Percentiles rank a stretch among this genome's conserved stretches.
Conservation (phyloP, 2,797 vertebrate genomes). For the Decapterus maruadsi region DNA sequence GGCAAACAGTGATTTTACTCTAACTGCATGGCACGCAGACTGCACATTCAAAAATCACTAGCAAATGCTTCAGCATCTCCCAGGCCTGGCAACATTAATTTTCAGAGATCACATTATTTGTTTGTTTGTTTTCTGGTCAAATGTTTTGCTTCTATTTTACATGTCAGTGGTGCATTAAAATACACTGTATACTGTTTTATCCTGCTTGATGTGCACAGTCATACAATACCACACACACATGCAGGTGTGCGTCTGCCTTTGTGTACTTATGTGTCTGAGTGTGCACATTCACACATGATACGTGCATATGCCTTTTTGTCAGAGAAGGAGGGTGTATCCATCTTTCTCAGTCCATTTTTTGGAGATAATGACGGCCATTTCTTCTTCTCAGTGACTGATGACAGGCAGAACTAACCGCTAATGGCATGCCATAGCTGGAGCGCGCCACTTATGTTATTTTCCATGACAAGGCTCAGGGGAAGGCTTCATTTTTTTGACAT, state of each 20-base stretch:
- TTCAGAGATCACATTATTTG: background rate
- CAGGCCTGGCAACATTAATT: slow-evolving; percentile 4
- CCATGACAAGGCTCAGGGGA: slow-evolving; percentile 98
- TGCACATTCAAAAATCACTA: background rate
- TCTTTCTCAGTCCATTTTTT: slow-evolving; percentile 82
- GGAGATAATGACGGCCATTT: slow-evolving; percentile 96
- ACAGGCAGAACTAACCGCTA: slow-evolving; percentile 97
- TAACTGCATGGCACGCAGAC: slow-evolving; percentile 12
- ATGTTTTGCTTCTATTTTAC: slow-evolving; percentile 2
- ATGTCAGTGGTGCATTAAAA: slow-evolving; percentile 18
- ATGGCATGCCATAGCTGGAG: slow-evolving; percentile 96
- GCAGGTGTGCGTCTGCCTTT: slow-evolving; percentile 53
- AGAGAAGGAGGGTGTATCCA: slow-evolving; percentile 75
- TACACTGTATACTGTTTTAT: slow-evolving; percentile 13
- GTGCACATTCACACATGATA: slow-evolving; percentile 54
- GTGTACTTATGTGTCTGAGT: slow-evolving; percentile 52
- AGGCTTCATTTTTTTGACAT: slow-evolving; percentile 99
- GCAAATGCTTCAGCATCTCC: slow-evolving; percentile 1
- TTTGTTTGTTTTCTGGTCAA: slow-evolving; percentile 22
- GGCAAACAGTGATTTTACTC: slow-evolving; percentile 49
- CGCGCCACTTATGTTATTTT: slow-evolving; percentile 96
- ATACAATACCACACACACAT: slow-evolving; percentile 29
- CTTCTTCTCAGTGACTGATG: slow-evolving; percentile 93
- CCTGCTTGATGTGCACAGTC: slow-evolving; percentile 39
- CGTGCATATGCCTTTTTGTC: slow-evolving; percentile 69